Evolutionary conservation across 2,113 vertebrate species (phyloP).

Genomic region (Propithecus coquereli): DNA sequence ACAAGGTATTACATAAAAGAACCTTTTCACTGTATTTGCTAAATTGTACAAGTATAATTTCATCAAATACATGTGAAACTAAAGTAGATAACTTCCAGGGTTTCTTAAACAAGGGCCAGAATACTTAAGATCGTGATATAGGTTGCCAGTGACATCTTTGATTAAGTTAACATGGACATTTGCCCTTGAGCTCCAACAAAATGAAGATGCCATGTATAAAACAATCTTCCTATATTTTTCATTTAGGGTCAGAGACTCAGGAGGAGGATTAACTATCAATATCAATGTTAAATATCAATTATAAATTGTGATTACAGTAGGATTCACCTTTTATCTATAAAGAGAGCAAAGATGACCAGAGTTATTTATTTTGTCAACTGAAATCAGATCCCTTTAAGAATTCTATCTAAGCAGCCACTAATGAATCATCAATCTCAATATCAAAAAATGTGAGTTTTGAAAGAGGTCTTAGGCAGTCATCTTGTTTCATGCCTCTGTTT

Average conservation of each 20-base stretch:
- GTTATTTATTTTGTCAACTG: not conserved
- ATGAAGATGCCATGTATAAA: not conserved
- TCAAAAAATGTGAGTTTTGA: not conserved
- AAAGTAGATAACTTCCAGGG: not conserved
- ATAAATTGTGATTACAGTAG: not conserved
- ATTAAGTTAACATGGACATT: conserved; percentile 12
- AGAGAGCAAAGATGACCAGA: not conserved
- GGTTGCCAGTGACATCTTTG: not conserved
- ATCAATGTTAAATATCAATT: not conserved
- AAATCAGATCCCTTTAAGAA: not conserved
- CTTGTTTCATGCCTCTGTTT: not conserved
- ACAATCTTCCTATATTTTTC: not conserved
- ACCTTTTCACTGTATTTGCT: conserved; percentile 19
- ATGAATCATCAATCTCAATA: not conserved
- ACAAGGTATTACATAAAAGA: conserved; percentile 32
- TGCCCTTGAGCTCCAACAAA: not conserved
- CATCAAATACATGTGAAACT: conserved; percentile 8
- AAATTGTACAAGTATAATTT: conserved; percentile 48
- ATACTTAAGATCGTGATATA: not conserved
- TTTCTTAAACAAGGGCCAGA: not conserved
- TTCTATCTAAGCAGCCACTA: not conserved
- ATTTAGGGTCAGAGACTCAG: not conserved
- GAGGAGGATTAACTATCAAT: not conserved
- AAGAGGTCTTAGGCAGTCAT: not conserved
- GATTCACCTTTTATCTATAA: not conserved